Percentiles rank a stretch among this genome's conserved stretches.
These are phyloP conservation scores for Halcyon chelicuti DNA, from an alignment of 2,797 vertebrate genomes.

Conservation along the genomic window DNA sequence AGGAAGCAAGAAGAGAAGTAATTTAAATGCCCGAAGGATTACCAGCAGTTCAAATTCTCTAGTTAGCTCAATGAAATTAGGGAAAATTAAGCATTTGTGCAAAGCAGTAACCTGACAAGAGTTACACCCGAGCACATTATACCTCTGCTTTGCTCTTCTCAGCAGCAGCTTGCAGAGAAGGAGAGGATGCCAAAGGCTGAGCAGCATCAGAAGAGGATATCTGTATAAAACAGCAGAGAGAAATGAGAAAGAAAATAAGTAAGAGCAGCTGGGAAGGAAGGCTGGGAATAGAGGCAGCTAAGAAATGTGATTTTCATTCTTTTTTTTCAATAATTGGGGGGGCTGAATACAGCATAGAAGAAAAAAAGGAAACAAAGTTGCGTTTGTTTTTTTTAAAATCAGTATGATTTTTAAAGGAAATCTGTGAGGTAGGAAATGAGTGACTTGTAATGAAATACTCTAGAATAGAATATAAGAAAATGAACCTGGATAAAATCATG, in stretches of 20 bases:
- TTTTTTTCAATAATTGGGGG: constrained; percentile 22
- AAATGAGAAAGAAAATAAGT: constrained; percentile 66
- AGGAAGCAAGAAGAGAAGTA: neutral
- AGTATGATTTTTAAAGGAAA: constrained; percentile 23
- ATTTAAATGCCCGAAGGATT: neutral
- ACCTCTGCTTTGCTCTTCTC: constrained; percentile 94
- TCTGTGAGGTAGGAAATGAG: neutral
- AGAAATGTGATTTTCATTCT: constrained; percentile 26
- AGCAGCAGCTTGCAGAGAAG: constrained; percentile 87
- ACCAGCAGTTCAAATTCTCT: neutral
- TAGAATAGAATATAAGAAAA: constrained; percentile 47
- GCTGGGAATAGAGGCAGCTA: neutral
- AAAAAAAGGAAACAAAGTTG: neutral
- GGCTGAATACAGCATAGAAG: neutral
- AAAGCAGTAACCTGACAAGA: neutral
- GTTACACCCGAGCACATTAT: constrained; percentile 44
- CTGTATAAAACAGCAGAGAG: constrained; percentile 78
- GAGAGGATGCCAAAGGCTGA: constrained; percentile 87
- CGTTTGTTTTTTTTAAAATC: neutral
- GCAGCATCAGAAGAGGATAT: constrained; percentile 88
- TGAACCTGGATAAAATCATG: constrained; percentile 43
- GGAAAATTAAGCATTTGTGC: neutral
- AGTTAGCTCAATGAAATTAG: neutral
- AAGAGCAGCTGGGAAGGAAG: constrained; percentile 63
- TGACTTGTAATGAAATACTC: constrained; percentile 45